Conservation (phyloP, 2,797 vertebrate species). For the Arrhamphus sclerolepis region DNA sequence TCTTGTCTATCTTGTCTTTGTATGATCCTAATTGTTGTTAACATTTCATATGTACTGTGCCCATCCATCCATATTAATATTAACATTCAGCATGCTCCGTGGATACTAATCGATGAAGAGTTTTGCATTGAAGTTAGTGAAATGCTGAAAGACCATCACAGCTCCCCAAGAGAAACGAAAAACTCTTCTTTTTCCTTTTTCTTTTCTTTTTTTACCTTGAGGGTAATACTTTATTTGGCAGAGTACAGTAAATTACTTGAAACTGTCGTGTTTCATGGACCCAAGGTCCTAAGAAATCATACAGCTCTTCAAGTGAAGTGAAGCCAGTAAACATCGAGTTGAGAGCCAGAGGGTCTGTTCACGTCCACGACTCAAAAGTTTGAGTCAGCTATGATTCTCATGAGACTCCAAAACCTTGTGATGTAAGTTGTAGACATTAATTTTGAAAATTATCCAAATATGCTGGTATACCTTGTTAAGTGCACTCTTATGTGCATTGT, state of each 20-base stretch:
- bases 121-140: conserved; percentile 22
- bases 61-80: neutral
- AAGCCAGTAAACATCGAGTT: conserved; percentile 16
- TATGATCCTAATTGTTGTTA: too few species aligned
- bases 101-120: conserved; percentile 47
- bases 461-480: too few species aligned
- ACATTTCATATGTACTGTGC: too few species aligned
- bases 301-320: neutral
- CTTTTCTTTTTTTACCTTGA: too few species aligned
- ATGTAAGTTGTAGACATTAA: neutral
- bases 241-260: too few species aligned
- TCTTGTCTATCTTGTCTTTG: neutral
- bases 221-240: too few species aligned
- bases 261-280: neutral
- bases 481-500: too few species aligned
- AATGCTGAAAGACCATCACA: conserved; percentile 37
- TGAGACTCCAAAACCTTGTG: neutral
- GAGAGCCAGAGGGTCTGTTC: neutral
- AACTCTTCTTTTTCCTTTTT: conserved; percentile 8
- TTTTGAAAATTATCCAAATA: too few species aligned
- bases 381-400: neutral
- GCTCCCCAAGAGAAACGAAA: conserved; percentile 39
- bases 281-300: conserved; percentile 15
- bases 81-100: conserved; percentile 11
- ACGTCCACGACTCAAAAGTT: conserved; percentile 5